Evolutionary conservation across 2,888 invertebrate genomes (phyloP), one percentile per base, ranked within the genome.

Genomic region (Drosophila monieri): DNA sequence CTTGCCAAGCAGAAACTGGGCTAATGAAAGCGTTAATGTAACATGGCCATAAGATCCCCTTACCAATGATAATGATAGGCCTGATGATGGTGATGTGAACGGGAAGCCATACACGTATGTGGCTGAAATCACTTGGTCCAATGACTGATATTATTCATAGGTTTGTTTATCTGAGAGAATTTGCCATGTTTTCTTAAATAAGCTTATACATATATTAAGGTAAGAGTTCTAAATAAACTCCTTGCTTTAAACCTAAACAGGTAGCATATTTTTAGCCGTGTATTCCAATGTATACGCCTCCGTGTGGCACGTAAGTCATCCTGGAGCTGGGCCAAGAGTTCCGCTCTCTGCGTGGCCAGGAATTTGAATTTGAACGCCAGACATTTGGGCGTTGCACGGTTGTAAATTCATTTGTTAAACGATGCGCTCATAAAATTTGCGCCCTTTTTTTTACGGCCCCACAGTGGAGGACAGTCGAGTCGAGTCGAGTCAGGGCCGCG

Each of bases 351-450:
- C 54, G 53, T 53, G 53, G 59, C 62, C 62, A 75, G 77, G 80
- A 89, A 90, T 90, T 90, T 89, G 89, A 85, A 89, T 89, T 90
- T 90, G 90, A 91, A 91, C 91, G 91, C 91, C 91, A 91, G 91
- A 91, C 91, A 89, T 88, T 91, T 91, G 91, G 91, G 91, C 91
- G 91, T 91, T 91, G 88, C 91, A 88, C 87, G 89, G 91, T 90
- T 91, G 91, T 91, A 91, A 91, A 91, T 91, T 91, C 91, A 91
- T 91, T 91, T 91, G 90, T 90, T 91, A 91, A 91, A 91, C 89
- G 91, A 91, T 90, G 90, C 85, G 89, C 90, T 90, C 91, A 90
- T 91, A 91, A 90, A 91, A 90, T 89, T 90, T 88, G 86, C 76
- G 80, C 78, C 80, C 74, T 76, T 73, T 60, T 80, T 80, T 68